A percentile compares a stretch with the other conserved stretches of the same genome.
phyloP scores from a whole-genome alignment of 2,797 vertebrate genomes.

The Amblyopsis hoosieri region DNA sequence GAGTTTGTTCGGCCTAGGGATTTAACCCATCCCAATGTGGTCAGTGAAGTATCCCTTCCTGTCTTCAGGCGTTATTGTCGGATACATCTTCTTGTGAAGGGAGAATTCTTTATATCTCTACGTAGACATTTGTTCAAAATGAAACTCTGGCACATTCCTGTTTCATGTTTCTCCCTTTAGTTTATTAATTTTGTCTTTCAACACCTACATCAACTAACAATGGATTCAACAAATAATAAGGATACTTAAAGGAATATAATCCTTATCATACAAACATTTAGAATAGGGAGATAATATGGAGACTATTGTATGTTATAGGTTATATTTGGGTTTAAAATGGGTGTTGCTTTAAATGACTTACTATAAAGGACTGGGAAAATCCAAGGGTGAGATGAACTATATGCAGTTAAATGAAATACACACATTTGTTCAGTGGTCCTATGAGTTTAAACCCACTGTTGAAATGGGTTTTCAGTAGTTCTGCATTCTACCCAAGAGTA shows the following conservation, averaged over 20 bases:
- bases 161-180: too few species aligned
- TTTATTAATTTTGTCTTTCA: too few species aligned
- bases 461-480: constrained; percentile 48
- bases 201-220: too few species aligned
- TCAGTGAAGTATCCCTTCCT: constrained; percentile 58
- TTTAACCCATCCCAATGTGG: constrained; percentile 64
- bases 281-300: neutral
- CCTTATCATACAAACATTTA: neutral
- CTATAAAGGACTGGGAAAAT: constrained; percentile 25
- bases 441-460: constrained; percentile 37
- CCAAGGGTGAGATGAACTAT: constrained; percentile 16
- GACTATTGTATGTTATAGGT: neutral
- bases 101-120: constrained; percentile 23
- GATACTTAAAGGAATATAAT: too few species aligned
- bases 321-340: neutral
- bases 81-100: constrained; percentile 42
- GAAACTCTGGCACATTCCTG: too few species aligned
- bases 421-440: constrained; percentile 41
- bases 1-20: constrained; percentile 64
- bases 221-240: too few species aligned
- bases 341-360: neutral
- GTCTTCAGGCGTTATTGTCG: constrained; percentile 57
- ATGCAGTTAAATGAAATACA: constrained; percentile 49
- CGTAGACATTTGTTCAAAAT: too few species aligned
- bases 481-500: constrained; percentile 31